phyloP scores from a whole-genome alignment of 2,113 vertebrate genomes.

The Epinephelus cyanopodus region DNA sequence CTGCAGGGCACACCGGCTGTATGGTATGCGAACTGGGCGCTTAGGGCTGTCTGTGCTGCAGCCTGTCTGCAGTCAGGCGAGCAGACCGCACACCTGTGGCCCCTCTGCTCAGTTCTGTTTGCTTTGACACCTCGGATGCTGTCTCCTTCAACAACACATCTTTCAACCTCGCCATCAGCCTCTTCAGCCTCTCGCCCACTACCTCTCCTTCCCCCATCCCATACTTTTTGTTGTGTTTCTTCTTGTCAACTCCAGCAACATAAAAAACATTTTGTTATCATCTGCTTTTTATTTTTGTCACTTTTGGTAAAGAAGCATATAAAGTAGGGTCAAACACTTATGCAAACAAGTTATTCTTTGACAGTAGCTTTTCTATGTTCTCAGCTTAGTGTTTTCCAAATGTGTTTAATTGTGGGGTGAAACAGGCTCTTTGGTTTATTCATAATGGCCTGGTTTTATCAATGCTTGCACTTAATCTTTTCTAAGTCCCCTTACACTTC shows the following conservation, averaged over 20 bases:
- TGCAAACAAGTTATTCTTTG: background rate
- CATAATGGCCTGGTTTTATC: conserved; percentile 58
- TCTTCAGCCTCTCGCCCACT: conserved; percentile 29
- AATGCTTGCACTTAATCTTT: conserved; percentile 43
- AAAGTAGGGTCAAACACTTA: background rate
- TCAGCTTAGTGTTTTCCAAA: conserved; percentile 10
- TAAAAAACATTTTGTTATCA: background rate
- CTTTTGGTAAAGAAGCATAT: conserved; percentile 5
- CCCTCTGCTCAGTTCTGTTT: conserved; percentile 60
- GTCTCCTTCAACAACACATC: conserved; percentile 73
- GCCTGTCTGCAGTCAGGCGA: conserved; percentile 62
- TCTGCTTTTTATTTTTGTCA: conserved; percentile 3
- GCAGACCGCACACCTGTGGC: conserved; percentile 76
- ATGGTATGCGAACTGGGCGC: conserved; percentile 53
- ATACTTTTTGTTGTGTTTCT: background rate
- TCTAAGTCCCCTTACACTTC: conserved; percentile 63
- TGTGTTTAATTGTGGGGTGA: conserved; percentile 44
- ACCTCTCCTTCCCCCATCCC: background rate
- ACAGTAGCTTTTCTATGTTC: conserved; percentile 32
- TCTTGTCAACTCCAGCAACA: background rate
- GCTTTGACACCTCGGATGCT: conserved; percentile 76
- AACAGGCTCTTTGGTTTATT: conserved; percentile 62
- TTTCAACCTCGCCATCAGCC: conserved; percentile 56
- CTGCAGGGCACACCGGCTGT: conserved; percentile 54
- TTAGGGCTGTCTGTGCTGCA: conserved; percentile 63